Evolutionary conservation across 2,888 invertebrate genomes (phyloP).

Genomic region (Phalangium opilio): DNA sequence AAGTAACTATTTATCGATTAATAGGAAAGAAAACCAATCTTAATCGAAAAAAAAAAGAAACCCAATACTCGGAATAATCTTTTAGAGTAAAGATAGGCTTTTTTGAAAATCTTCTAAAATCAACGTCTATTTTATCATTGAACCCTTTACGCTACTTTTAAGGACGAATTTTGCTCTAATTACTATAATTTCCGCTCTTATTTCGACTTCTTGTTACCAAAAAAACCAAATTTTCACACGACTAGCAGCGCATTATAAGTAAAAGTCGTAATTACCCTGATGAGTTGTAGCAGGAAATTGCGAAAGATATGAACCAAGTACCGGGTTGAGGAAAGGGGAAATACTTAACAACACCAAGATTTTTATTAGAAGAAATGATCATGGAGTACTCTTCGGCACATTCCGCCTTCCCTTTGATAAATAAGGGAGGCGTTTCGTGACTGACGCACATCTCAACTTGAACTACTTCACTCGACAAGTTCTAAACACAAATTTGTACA

Average conservation of each 20-base stretch:
- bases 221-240: too few relatives aligned
- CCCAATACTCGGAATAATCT: too few relatives aligned
- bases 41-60: too few relatives aligned
- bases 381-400: conserved; percentile 3
- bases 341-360: conserved; percentile 22
- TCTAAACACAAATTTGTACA: conserved; percentile 20
- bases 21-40: too few relatives aligned
- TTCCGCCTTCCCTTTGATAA: conserved; percentile 1
- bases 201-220: too few relatives aligned
- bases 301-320: conserved; percentile 34
- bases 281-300: conserved; percentile 30
- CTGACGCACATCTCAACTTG: conserved; percentile 29
- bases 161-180: too few relatives aligned
- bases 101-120: too few relatives aligned
- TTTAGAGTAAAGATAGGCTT: too few relatives aligned
- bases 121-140: too few relatives aligned
- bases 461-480: conserved; percentile 23
- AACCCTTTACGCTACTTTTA: too few relatives aligned
- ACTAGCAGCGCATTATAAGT: background rate
- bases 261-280: conserved; percentile 1
- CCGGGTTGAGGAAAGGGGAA: conserved; percentile 38
- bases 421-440: conserved; percentile 20
- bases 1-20: too few relatives aligned
- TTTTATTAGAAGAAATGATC: conserved; percentile 1
- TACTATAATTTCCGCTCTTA: too few relatives aligned